phyloP scores from a whole-genome alignment of 2,113 vertebrate genomes.

The Ellobius talpinus region DNA sequence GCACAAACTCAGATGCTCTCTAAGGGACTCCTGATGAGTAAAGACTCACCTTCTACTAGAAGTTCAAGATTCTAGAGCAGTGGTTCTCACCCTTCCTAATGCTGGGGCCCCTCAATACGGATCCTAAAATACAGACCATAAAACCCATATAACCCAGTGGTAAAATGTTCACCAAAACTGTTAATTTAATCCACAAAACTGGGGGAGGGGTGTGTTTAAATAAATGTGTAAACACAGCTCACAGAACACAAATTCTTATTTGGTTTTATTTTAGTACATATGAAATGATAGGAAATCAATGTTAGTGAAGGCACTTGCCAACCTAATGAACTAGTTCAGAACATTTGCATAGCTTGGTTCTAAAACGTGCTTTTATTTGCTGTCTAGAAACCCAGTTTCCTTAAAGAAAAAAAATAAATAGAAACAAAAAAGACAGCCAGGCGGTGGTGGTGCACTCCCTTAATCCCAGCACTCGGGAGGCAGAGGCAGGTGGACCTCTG shows the following conservation, averaged over 20 bases:
- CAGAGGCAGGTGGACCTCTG: no score
- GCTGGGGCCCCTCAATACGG: no score
- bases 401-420: not conserved
- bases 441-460: no score
- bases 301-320: not conserved
- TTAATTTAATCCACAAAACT: not conserved
- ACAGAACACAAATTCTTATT: not conserved
- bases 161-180: not conserved
- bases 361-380: conserved; percentile 6
- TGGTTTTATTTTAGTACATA: not conserved
- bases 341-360: not conserved
- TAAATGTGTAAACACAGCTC: not conserved
- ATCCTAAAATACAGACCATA: no score
- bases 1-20: not conserved
- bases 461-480: no score
- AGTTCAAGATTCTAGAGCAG: not conserved
- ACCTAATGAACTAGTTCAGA: not conserved
- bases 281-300: not conserved
- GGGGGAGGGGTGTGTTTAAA: not conserved
- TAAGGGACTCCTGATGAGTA: not conserved
- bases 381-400: not conserved
- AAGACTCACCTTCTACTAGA: not conserved
- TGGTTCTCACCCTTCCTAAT: not conserved
- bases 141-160: not conserved
- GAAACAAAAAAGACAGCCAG: no score